Percentiles rank a stretch among this genome's conserved stretches.
Conservation (phyloP, 2,113 vertebrate genomes). For the Hemiscyllium ocellatum region DNA sequence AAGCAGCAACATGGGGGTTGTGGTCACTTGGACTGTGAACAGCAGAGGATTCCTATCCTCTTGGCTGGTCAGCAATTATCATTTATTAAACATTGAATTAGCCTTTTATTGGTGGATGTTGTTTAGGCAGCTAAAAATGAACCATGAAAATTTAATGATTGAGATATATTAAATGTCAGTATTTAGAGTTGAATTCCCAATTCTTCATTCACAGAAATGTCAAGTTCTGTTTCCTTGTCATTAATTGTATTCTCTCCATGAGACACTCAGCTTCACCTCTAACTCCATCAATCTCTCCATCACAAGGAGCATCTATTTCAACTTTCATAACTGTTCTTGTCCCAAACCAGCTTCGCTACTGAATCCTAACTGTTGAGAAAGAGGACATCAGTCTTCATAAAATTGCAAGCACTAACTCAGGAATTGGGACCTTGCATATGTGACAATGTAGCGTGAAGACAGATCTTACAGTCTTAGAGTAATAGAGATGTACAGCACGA, state of each 20-base stretch:
- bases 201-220: too few relatives aligned
- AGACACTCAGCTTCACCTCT: neutral
- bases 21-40: too few relatives aligned
- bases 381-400: neutral
- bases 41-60: too few relatives aligned
- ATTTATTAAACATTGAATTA: neutral
- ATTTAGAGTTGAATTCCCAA: too few relatives aligned
- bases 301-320: neutral
- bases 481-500: too few relatives aligned
- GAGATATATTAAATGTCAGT: too few relatives aligned
- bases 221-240: too few relatives aligned
- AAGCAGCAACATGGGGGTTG: too few relatives aligned
- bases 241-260: too few relatives aligned
- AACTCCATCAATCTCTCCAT: neutral
- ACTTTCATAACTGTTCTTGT: neutral
- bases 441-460: neutral
- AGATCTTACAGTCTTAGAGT: too few relatives aligned
- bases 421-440: neutral
- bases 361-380: neutral
- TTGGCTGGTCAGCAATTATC: too few relatives aligned
- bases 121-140: neutral
- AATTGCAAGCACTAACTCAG: neutral
- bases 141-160: too few relatives aligned
- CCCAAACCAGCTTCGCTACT: neutral
- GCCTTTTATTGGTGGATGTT: neutral